Evolutionary conservation across 2,113 vertebrate species (phyloP).

Genomic region (Lutjanus erythropterus): DNA sequence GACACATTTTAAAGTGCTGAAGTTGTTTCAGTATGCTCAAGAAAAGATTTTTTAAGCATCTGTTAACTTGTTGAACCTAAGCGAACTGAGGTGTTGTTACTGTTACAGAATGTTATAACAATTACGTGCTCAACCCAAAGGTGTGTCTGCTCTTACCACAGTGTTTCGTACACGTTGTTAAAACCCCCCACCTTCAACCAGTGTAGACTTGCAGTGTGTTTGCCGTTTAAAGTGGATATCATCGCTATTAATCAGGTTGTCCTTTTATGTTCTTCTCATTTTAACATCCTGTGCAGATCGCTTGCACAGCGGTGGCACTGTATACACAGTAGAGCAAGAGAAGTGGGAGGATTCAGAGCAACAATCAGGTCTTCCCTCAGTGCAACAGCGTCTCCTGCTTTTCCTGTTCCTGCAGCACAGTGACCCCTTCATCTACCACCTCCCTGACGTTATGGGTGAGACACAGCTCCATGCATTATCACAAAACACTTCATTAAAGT

Average conservation of each 20-base stretch:
- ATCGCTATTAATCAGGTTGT: not conserved
- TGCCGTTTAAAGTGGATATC: not conserved
- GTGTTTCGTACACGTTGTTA: not conserved
- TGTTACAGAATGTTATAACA: not conserved
- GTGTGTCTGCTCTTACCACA: not conserved
- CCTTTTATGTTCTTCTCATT: not conserved
- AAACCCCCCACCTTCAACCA: not conserved
- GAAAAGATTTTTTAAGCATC: not conserved
- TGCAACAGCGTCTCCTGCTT: slow-evolving; percentile 83
- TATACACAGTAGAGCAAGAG: slow-evolving; percentile 77
- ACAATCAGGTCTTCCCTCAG: slow-evolving; percentile 33
- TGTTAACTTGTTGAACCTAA: not conserved
- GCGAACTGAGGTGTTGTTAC: not conserved
- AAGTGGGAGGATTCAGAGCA: slow-evolving; percentile 22
- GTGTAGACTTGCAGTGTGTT: not conserved
- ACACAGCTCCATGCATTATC: not conserved
- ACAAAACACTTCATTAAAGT: not conserved
- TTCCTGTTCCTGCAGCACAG: slow-evolving; percentile 86
- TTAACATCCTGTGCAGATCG: slow-evolving; percentile 71
- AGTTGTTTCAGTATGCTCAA: not conserved
- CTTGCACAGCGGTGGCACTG: slow-evolving; percentile 71
- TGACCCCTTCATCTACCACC: slow-evolving; percentile 81
- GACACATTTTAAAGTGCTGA: not conserved
- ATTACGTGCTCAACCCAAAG: slow-evolving; percentile 37
- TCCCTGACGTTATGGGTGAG: slow-evolving; percentile 82